A percentile compares a stretch with the other conserved stretches of the same genome.
phyloP scores from a whole-genome alignment of 2,797 vertebrate species.

The Poeciliopsis gracilis region DNA sequence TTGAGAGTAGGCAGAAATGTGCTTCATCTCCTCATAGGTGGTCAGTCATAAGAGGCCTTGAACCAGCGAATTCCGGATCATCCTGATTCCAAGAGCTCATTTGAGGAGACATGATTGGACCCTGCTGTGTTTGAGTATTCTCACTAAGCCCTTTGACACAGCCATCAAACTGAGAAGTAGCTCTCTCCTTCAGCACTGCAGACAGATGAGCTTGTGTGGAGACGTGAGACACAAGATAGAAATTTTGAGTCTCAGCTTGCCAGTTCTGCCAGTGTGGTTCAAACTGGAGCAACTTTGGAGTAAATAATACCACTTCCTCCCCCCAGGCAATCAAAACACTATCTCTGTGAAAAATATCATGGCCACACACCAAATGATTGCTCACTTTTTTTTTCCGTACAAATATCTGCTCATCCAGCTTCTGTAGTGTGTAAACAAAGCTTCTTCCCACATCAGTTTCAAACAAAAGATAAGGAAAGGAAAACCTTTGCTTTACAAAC shows the following conservation, averaged over 20 bases:
- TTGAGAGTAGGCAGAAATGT: slow-evolving; percentile 20
- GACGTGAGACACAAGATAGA: slow-evolving; percentile 37
- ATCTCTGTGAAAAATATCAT: slow-evolving; percentile 76
- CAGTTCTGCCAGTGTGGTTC: slow-evolving; percentile 58
- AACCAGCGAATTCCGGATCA: slow-evolving; percentile 18
- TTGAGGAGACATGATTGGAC: slow-evolving; percentile 43
- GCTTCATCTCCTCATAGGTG: slow-evolving; percentile 13
- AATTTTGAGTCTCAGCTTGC: slow-evolving; percentile 64
- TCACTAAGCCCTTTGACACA: slow-evolving; percentile 52
- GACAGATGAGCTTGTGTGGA: slow-evolving; percentile 42
- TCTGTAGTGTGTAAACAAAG: slow-evolving; percentile 46
- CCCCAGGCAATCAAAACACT: slow-evolving; percentile 77
- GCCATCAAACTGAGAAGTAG: slow-evolving; percentile 42
- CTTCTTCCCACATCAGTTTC: slow-evolving; percentile 52
- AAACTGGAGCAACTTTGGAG: slow-evolving; percentile 62
- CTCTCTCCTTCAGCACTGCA: slow-evolving; percentile 28
- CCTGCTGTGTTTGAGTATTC: slow-evolving; percentile 54
- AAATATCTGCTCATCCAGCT: slow-evolving; percentile 50
- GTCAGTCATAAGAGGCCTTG: slow-evolving; percentile 25
- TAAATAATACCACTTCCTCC: slow-evolving; percentile 76
- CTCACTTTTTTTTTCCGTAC: slow-evolving; percentile 47
- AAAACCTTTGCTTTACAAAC: slow-evolving; percentile 6
- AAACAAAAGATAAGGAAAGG: slow-evolving; percentile 28
- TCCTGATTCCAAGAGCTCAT: slow-evolving; percentile 33
- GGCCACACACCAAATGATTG: slow-evolving; percentile 70